phyloP scores from a whole-genome alignment of 2,797 vertebrate genomes.

The Agapornis canus region DNA sequence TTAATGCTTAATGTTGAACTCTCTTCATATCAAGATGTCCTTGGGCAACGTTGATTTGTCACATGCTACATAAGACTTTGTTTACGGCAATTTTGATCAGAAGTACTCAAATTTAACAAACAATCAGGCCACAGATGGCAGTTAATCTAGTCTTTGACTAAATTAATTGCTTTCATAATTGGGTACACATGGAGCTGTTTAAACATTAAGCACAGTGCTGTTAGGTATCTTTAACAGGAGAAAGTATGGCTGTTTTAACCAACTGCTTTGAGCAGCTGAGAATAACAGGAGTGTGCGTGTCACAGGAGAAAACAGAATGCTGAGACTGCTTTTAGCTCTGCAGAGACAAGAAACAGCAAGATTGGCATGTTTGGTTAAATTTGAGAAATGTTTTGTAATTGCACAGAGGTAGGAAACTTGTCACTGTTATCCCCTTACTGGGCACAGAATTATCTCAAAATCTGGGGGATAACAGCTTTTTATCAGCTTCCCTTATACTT shows the following conservation, averaged over 20 bases:
- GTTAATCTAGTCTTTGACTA: slow-evolving; percentile 47
- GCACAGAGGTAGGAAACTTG: not conserved
- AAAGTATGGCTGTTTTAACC: not conserved
- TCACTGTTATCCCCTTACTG: not conserved
- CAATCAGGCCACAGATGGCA: slow-evolving; percentile 46
- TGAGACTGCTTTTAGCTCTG: not conserved
- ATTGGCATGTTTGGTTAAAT: not conserved
- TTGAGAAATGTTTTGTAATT: not conserved
- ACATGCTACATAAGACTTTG: not conserved
- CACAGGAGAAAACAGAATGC: not conserved
- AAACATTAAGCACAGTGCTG: slow-evolving; percentile 30
- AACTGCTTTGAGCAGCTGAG: slow-evolving; percentile 5
- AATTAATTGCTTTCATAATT: slow-evolving; percentile 65
- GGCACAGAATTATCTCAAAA: not conserved
- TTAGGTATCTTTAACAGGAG: slow-evolving; percentile 4
- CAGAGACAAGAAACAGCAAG: not conserved
- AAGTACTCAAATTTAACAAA: slow-evolving; percentile 52
- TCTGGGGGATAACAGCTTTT: not conserved
- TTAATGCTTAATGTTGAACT: not conserved
- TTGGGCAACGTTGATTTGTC: not conserved
- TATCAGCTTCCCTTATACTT: not conserved
- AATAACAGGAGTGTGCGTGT: not conserved
- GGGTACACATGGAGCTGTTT: slow-evolving; percentile 39
- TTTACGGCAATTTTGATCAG: slow-evolving; percentile 13
- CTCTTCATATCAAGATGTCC: not conserved